Evolutionary conservation across 2,888 invertebrate genomes (phyloP).

Genomic region (Cryptocheilus praepositus): DNA sequence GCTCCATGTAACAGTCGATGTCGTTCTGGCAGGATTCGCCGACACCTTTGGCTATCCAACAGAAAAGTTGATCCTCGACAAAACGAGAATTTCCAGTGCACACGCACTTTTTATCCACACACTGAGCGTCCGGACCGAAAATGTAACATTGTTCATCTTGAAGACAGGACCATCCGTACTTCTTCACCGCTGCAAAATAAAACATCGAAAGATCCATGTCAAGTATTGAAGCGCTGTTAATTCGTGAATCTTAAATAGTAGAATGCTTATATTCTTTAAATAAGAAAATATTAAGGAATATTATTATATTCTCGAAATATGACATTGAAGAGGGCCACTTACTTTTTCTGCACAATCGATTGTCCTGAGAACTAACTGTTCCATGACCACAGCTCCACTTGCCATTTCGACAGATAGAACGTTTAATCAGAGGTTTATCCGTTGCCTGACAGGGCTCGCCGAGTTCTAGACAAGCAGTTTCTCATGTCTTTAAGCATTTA

Average conservation of each 20-base stretch:
- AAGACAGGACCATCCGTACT: constrained; percentile 47
- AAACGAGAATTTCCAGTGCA: constrained; percentile 62
- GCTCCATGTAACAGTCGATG: constrained; percentile 56
- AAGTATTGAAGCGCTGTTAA: too few relatives aligned
- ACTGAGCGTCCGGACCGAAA: constrained; percentile 62
- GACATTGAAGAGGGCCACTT: constrained; percentile 6
- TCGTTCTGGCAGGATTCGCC: constrained; percentile 51
- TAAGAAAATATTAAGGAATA: too few relatives aligned
- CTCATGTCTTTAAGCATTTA: too few relatives aligned
- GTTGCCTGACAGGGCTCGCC: constrained; percentile 55
- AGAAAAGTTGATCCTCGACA: constrained; percentile 55
- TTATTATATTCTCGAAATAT: too few relatives aligned
- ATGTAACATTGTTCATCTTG: constrained; percentile 57
- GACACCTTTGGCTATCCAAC: constrained; percentile 61
- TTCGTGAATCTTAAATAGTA: too few relatives aligned
- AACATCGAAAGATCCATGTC: background rate
- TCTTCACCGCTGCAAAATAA: constrained; percentile 43
- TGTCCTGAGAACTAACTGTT: constrained; percentile 48
- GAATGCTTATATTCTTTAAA: too few relatives aligned
- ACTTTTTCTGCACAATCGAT: constrained; percentile 61
- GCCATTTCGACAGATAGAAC: constrained; percentile 53
- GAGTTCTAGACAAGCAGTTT: constrained; percentile 61
- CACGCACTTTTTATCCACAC: constrained; percentile 45
- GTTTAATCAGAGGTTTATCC: constrained; percentile 31
- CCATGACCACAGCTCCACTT: constrained; percentile 56